Conservation (phyloP, 2,888 invertebrate genomes). For the Tryphoninae sp. region DNA sequence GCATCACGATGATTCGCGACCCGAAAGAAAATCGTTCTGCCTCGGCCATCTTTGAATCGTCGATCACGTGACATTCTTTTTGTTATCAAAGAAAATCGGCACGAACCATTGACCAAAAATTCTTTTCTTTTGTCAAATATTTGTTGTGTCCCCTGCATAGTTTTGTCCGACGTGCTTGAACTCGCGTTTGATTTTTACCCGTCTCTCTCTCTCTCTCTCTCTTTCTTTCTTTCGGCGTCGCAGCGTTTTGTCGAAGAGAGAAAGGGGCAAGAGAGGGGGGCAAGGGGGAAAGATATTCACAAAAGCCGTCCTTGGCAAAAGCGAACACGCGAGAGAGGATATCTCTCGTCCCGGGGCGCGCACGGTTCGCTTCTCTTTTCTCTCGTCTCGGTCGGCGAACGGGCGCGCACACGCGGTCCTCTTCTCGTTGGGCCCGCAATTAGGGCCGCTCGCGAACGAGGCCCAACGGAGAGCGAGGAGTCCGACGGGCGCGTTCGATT, state of each 20-base stretch:
- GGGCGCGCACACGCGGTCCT: conserved; percentile 10
- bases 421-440: conserved; percentile 64
- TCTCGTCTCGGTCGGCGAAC: conserved; percentile 20
- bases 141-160: conserved; percentile 14
- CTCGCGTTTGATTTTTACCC: conserved; percentile 48
- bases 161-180: conserved; percentile 48
- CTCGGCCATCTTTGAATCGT: conserved; percentile 4
- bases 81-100: too few relatives aligned
- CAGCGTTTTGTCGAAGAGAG: too few relatives aligned
- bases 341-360: conserved; percentile 38
- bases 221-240: too few relatives aligned
- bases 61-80: neutral
- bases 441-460: conserved; percentile 65
- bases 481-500: conserved; percentile 61
- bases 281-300: conserved; percentile 43
- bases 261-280: too few relatives aligned
- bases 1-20: conserved; percentile 29
- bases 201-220: too few relatives aligned
- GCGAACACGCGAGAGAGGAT: conserved; percentile 56
- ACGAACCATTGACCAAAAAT: too few relatives aligned
- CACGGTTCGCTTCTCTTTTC: conserved; percentile 36
- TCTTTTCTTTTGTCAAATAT: conserved; percentile 10
- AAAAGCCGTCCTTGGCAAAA: conserved; percentile 63
- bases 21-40: neutral
- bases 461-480: conserved; percentile 49